Conservation (phyloP, 2,113 vertebrate genomes). For the Eretmochelys imbricata region DNA sequence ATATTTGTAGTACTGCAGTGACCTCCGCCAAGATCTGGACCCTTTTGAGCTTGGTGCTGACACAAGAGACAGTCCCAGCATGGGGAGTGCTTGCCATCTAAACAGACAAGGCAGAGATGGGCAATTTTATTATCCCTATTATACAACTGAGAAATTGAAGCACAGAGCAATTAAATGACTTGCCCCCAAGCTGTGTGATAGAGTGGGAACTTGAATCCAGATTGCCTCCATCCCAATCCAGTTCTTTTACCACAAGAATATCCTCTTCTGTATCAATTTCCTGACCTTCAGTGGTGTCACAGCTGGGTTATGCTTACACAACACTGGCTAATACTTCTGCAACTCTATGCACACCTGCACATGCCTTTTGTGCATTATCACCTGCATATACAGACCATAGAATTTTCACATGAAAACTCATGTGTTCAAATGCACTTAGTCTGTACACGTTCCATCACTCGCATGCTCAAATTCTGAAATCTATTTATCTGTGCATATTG, state of each 20-base stretch:
- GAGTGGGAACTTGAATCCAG: neutral
- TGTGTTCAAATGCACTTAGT: neutral
- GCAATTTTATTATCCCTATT: neutral
- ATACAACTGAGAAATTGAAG: neutral
- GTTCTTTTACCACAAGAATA: neutral
- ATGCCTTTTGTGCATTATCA: neutral
- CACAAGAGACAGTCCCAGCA: neutral
- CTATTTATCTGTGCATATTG: neutral
- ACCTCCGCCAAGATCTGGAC: neutral
- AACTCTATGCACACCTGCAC: too few species aligned
- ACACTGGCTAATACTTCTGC: too few species aligned
- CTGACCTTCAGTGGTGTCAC: too few species aligned
- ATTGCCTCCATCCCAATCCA: neutral
- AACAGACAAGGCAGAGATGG: neutral
- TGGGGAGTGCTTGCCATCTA: neutral
- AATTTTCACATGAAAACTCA: neutral
- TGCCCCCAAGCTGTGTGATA: neutral
- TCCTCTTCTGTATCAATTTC: neutral
- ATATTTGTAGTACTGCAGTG: neutral
- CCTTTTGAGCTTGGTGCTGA: neutral
- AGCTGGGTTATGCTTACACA: too few species aligned
- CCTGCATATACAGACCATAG: neutral
- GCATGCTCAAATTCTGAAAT: neutral
- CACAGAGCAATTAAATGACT: neutral
- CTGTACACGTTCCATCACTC: neutral